phyloP scores from a whole-genome alignment of 1,140 invertebrate species.

The Temnothorax longispinosus region DNA sequence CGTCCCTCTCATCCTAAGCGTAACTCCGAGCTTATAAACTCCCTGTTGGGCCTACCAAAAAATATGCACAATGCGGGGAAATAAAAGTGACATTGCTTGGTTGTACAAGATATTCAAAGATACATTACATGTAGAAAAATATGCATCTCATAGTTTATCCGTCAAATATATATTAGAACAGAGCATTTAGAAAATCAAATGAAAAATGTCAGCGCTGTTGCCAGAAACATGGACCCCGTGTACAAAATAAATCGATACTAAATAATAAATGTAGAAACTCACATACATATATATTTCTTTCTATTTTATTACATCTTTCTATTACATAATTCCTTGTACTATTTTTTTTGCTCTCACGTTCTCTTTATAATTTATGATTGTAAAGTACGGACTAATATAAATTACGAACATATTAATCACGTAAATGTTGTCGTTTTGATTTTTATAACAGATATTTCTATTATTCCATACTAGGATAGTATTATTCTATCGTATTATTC shows the following conservation, averaged over 20 bases:
- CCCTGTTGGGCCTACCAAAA: constrained; percentile 89
- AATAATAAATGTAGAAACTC: constrained; percentile 21
- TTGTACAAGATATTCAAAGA: background rate
- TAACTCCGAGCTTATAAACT: constrained; percentile 92
- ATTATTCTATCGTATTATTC: background rate
- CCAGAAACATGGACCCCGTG: background rate
- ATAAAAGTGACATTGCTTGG: constrained; percentile 63
- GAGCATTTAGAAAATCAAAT: background rate
- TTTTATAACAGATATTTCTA: background rate
- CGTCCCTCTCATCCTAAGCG: constrained; percentile 86
- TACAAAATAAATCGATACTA: constrained; percentile 17
- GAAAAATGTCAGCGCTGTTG: background rate
- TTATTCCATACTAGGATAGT: background rate
- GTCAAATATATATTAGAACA: background rate
- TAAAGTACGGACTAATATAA: background rate
- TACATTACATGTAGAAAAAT: background rate
- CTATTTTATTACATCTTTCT: constrained; percentile 4
- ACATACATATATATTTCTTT: too few species aligned
- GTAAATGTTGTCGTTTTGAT: background rate
- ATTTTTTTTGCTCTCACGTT: background rate
- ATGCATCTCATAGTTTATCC: background rate
- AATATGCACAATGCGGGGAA: constrained; percentile 90
- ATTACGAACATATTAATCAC: background rate
- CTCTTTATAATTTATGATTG: background rate
- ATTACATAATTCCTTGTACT: background rate